These are phyloP conservation scores for Heteromyza rotundicornis DNA, from an alignment of 2,888 invertebrate genomes.

Conservation along the genomic window DNA sequence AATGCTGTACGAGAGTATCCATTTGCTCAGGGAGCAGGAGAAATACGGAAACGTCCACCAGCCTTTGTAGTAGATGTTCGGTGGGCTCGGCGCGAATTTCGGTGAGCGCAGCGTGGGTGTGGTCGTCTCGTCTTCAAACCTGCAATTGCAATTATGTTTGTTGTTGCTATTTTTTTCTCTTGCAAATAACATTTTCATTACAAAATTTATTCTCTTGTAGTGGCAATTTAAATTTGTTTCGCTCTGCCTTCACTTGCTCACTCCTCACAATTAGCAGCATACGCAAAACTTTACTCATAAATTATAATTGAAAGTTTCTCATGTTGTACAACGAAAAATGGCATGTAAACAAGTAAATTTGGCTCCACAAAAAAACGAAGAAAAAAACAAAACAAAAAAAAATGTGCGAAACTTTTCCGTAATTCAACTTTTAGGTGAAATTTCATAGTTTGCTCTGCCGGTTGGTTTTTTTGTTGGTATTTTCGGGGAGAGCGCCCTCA, in stretches of 20 bases:
- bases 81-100: conserved; percentile 70
- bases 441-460: too few relatives aligned
- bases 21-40: conserved; percentile 77
- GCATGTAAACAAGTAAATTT: not conserved
- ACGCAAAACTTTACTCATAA: not conserved
- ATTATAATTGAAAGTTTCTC: not conserved
- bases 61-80: conserved; percentile 70
- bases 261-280: too few relatives aligned
- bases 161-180: not conserved
- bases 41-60: conserved; percentile 92
- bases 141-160: conserved; percentile 34
- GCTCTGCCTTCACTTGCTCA: too few relatives aligned
- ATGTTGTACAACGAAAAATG: not conserved
- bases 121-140: conserved; percentile 69
- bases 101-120: conserved; percentile 68
- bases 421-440: too few relatives aligned
- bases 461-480: not conserved
- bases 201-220: too few relatives aligned
- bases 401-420: not conserved
- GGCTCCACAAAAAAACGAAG: not conserved
- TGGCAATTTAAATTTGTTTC: too few relatives aligned
- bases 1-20: conserved; percentile 87
- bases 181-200: too few relatives aligned
- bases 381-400: not conserved
- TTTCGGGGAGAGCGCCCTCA: not conserved